These are phyloP conservation scores for Phymastichus coffea DNA, from an alignment of 1,140 invertebrate genomes.

Conservation along the genomic window DNA sequence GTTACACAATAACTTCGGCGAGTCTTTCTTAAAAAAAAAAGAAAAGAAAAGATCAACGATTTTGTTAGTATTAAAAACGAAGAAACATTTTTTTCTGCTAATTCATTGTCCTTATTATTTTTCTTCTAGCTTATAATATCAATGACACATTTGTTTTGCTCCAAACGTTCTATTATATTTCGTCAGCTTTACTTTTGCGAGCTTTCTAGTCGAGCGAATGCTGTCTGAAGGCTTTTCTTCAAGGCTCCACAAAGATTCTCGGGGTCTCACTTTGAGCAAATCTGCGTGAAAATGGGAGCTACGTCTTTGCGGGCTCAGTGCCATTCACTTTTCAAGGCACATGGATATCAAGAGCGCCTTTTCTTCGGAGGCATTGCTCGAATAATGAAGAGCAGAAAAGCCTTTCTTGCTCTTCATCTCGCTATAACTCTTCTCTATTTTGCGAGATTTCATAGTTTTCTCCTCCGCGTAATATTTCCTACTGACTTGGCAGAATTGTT, in stretches of 20 bases:
- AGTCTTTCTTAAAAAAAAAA: no score
- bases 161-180: no score
- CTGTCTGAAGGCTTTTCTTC: neutral
- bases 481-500: neutral
- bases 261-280: slow-evolving; percentile 35
- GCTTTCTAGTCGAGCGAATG: neutral
- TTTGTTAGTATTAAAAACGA: no score
- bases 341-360: slow-evolving; percentile 7
- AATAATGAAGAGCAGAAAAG: neutral
- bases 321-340: neutral
- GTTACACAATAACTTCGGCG: slow-evolving; percentile 42
- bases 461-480: no score
- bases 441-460: no score
- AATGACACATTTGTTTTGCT: no score
- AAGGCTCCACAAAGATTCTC: no score
- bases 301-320: slow-evolving; percentile 10
- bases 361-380: neutral
- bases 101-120: neutral
- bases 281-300: slow-evolving; percentile 43
- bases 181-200: neutral
- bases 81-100: neutral
- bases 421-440: no score
- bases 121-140: no score
- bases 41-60: no score
- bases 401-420: neutral